Evolutionary conservation across 2,113 vertebrate species (phyloP).

Genomic region (Strigops habroptila): DNA sequence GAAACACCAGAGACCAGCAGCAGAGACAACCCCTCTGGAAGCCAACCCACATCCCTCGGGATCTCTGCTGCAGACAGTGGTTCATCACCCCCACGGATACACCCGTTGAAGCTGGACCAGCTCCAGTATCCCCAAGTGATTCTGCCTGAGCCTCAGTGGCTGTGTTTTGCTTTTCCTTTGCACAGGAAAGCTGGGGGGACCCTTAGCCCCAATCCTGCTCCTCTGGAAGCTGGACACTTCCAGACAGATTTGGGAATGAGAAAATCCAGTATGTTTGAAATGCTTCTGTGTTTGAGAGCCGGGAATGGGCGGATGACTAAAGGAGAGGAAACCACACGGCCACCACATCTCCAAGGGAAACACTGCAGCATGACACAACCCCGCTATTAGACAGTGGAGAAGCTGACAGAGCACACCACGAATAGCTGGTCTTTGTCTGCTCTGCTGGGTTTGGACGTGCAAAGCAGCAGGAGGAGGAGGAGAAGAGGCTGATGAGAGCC

Average conservation of each 20-base stretch:
- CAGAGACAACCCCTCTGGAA: neutral
- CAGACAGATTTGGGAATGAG: neutral
- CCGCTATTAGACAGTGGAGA: fast-evolving
- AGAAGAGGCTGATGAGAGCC: neutral
- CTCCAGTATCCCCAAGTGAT: neutral
- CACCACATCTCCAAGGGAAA: neutral
- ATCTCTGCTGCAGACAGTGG: neutral
- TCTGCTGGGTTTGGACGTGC: fast-evolving
- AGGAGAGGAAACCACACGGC: neutral
- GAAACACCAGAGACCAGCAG: fast-evolving
- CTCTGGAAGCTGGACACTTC: neutral
- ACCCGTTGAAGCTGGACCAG: neutral
- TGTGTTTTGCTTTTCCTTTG: neutral
- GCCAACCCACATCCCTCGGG: neutral
- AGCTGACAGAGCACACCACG: neutral
- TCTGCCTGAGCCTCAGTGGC: neutral
- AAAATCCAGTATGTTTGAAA: neutral
- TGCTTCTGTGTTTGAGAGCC: neutral
- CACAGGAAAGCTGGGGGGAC: neutral
- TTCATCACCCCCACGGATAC: neutral
- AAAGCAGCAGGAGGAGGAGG: neutral
- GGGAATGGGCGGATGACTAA: neutral
- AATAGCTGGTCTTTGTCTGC: neutral
- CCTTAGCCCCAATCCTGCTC: neutral
- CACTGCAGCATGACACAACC: neutral